Conservation (phyloP, 2,797 vertebrate genomes). For the Platyrinchus mystaceus region DNA sequence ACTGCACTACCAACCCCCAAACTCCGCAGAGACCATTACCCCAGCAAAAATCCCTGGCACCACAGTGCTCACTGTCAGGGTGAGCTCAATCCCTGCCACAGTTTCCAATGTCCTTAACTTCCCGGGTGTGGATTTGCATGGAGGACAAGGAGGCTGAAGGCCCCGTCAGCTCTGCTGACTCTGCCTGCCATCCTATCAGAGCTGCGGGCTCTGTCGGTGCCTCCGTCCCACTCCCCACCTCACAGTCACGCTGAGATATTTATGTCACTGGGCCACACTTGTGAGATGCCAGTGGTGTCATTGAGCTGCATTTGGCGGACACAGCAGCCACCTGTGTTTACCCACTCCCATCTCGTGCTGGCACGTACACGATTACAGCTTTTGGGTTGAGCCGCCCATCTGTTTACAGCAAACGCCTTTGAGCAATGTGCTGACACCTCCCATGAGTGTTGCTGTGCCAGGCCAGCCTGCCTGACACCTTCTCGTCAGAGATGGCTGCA, state of each 20-base stretch:
- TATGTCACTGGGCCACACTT: background rate
- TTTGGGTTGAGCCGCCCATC: background rate
- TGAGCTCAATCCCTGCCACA: background rate
- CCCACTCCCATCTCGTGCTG: background rate
- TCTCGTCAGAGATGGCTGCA: background rate
- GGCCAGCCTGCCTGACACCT: background rate
- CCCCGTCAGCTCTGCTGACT: background rate
- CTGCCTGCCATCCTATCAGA: background rate
- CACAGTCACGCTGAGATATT: background rate
- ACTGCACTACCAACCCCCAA: background rate
- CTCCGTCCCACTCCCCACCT: background rate
- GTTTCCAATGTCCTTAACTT: background rate
- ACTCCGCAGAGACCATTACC: background rate
- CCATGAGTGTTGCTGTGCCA: background rate
- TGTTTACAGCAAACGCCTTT: background rate
- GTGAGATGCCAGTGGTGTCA: background rate
- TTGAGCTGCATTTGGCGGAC: background rate
- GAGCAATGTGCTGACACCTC: background rate
- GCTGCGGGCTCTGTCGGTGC: rapidly evolving
- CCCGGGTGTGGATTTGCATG: background rate
- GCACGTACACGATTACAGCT: background rate
- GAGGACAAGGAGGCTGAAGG: background rate
- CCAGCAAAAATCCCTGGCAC: background rate
- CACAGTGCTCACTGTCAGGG: rapidly evolving
- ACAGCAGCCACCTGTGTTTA: slow-evolving; percentile 32